Percentiles rank a stretch among this genome's conserved stretches.
These are phyloP conservation scores for Hycleus phaleratus DNA, from an alignment of 1,140 invertebrate genomes.

Conservation along the genomic window DNA sequence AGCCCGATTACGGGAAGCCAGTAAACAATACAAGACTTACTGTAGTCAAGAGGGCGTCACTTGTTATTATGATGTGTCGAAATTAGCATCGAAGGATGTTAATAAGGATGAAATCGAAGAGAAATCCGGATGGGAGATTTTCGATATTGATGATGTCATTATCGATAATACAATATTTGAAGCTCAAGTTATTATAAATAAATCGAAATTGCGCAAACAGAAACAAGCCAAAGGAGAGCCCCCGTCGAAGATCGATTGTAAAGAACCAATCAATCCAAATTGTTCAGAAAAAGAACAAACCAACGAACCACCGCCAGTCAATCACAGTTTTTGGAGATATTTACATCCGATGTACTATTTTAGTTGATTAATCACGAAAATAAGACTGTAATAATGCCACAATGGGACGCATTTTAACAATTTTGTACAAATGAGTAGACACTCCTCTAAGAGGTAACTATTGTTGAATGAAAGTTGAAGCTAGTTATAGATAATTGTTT, in stretches of 20 bases:
- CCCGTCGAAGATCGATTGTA: background rate
- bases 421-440: too few species aligned
- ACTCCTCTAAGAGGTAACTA: too few species aligned
- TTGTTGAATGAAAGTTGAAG: too few species aligned
- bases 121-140: background rate
- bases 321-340: slow-evolving; percentile 31
- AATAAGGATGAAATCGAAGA: background rate
- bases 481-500: too few species aligned
- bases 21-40: slow-evolving; percentile 34
- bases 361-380: slow-evolving; percentile 12
- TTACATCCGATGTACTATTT: slow-evolving; percentile 35
- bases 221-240: background rate
- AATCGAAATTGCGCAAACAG: background rate
- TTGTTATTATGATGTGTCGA: slow-evolving; percentile 17
- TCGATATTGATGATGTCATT: slow-evolving; percentile 2
- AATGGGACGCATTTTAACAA: too few species aligned
- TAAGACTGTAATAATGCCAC: slow-evolving; percentile 1
- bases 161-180: slow-evolving; percentile 7
- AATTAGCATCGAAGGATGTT: background rate
- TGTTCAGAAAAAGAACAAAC: background rate
- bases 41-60: slow-evolving; percentile 25
- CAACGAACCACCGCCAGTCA: slow-evolving; percentile 11
- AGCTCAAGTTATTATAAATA: slow-evolving; percentile 17
- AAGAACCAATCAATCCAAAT: background rate
- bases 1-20: slow-evolving; percentile 31